A percentile compares a stretch with the other conserved stretches of the same genome.
Evolutionary conservation across 1,140 invertebrate genomes (phyloP).

Genomic region (Drosophila ficusphila): DNA sequence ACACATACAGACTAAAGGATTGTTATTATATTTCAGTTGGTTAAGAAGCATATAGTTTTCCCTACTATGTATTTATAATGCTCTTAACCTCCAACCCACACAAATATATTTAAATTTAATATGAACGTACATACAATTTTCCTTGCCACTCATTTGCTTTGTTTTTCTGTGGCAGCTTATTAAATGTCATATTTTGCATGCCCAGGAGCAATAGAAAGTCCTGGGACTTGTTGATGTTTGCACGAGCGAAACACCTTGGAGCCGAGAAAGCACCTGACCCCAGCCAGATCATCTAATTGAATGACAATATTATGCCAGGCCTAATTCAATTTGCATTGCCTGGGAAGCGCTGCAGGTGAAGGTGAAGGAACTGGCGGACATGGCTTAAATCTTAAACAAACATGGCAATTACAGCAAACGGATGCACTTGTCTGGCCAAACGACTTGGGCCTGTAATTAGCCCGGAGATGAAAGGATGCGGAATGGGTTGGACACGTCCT

Average conservation of each 20-base stretch:
- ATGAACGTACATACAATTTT: conserved; percentile 19
- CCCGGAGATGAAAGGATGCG: conserved; percentile 36
- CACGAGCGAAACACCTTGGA: conserved; percentile 41
- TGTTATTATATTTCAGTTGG: too few species aligned
- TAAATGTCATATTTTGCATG: conserved; percentile 18
- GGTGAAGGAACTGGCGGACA: background rate
- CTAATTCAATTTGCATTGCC: conserved; percentile 74
- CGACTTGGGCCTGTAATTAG: conserved; percentile 66
- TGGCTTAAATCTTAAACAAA: conserved; percentile 54
- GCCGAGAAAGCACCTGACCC: background rate
- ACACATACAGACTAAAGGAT: too few species aligned
- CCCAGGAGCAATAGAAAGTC: conserved; percentile 5
- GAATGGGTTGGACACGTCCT: conserved; percentile 26
- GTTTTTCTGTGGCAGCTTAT: conserved; percentile 30
- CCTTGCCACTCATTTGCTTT: conserved; percentile 22
- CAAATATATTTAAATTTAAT: conserved; percentile 7
- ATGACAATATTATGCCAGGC: conserved; percentile 68
- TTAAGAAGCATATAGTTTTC: too few species aligned
- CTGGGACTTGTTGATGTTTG: conserved; percentile 35
- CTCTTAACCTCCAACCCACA: background rate
- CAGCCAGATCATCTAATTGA: conserved; percentile 56
- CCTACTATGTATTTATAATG: too few species aligned
- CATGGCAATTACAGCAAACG: conserved; percentile 51
- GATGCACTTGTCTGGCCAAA: conserved; percentile 66
- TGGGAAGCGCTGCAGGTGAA: conserved; percentile 53